Base-by-base conservation (phyloP, 1,140 invertebrate genomes). In the Heliconius nattereri region DNA sequence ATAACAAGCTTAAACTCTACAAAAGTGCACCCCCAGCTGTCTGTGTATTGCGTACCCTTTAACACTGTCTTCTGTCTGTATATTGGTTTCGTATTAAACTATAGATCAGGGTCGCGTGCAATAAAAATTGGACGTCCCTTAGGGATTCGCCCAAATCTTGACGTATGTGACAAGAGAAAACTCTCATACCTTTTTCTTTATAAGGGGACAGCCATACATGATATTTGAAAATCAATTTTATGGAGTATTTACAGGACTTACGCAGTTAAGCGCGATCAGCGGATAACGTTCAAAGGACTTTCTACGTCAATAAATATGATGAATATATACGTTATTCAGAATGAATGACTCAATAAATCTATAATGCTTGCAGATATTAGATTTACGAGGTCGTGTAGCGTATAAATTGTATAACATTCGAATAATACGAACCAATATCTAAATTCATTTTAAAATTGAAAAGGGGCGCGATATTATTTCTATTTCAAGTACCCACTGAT, bases 111-210 rank as follows among this genome's bases (percentile, higher is more conserved):
- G 85, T 83, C 84, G 86, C 87, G 85, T 73, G 90, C 88, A 93
- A 94, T 94, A 93, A 94, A 91, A 93, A 91, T 91, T 88, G 88
- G 85, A 88, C 86, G 86, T 89, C 91, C 91, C 90, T 84, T 83
- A 84, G 85, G 90, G 91, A 92, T 93, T 94, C 91, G 86, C 86
- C 82, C 86, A 92, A 93, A 92, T 89, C 88, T 89, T 93, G 91
- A 93, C 90, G 86, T 90, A 94, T 93, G 91, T 91, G 91, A 90
- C 91, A 90, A 77, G 60, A 80, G 85, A 84, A 87, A 91, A 93
- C 87, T 91, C 89, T 91, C 86, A 86, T 83, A 84, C 89, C 84
- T 85, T 89, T 87, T 85, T 86, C 86, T 89, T 89, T 86, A 40
- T 74, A 85, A 85, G 85, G 91, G 89, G 86, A 88, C 71, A 74